These are phyloP conservation scores for Pseudocheirus occidentalis DNA, from an alignment of 2,797 vertebrate genomes.

Conservation along the genomic window DNA sequence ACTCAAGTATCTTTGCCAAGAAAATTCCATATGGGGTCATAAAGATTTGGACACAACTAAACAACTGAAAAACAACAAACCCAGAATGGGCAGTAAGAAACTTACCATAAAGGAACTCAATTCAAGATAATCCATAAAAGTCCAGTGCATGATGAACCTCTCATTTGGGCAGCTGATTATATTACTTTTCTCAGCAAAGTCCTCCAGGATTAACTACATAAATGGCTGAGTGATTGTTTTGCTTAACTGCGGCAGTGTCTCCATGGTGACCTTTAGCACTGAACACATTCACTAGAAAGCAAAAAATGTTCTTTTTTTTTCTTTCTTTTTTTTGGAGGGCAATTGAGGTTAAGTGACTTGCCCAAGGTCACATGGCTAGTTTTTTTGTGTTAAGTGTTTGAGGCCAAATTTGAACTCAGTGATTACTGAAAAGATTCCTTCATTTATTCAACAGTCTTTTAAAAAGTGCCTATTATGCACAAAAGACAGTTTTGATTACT, in stretches of 20 bases:
- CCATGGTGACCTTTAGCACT: constrained; percentile 76
- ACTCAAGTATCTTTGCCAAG: not conserved
- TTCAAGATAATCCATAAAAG: constrained; percentile 81
- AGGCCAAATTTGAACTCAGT: no score
- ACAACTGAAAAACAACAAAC: not conserved
- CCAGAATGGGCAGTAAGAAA: constrained; percentile 71
- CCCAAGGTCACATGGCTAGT: no score
- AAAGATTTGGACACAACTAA: not conserved
- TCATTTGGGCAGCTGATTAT: constrained; percentile 79
- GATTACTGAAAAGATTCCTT: not conserved
- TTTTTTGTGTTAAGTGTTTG: no score
- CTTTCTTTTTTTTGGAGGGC: no score
- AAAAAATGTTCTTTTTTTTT: no score
- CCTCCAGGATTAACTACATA: constrained; percentile 75
- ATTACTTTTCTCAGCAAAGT: constrained; percentile 79
- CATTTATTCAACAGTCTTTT: not conserved
- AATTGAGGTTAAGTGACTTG: no score
- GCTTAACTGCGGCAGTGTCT: constrained; percentile 63
- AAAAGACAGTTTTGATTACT: not conserved
- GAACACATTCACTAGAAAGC: constrained; percentile 60
- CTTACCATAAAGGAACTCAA: constrained; percentile 75
- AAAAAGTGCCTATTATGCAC: not conserved
- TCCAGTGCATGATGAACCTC: constrained; percentile 81
- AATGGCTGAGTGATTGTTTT: constrained; percentile 71
- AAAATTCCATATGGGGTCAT: not conserved